Evolutionary conservation across 2,888 invertebrate genomes (phyloP), one percentile per base, ranked within the genome.

Genomic region (Busseola fusca): DNA sequence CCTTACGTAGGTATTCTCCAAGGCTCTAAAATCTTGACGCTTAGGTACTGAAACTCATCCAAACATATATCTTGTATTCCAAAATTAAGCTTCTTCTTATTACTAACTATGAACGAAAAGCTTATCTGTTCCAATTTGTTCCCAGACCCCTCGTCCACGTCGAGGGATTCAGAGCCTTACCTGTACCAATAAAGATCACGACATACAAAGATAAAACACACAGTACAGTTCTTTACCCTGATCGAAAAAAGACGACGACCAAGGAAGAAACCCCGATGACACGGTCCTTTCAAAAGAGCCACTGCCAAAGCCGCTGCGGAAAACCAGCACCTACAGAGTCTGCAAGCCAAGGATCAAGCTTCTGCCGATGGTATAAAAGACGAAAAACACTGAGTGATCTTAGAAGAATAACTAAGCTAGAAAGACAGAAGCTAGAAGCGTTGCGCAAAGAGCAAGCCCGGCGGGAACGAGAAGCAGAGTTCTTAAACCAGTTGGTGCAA

Each of bases 91-190:
- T 40, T 16, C 16, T 9, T 16, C n/a, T n/a, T 16, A 9, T 34
- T 37, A 25, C 25, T 10, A 21, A 21, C 37, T 50, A 48, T 21
- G 3, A 63, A 63, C n/a, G n/a, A n/a, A 45, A 48, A 48, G 10
- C 4, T 57, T 52, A 37, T 68, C 57, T 69, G 9, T 71, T 75
- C 6, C 10, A 52, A 59, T 54, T 74, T 71, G 42, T 83, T 86
- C 67, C 34, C 88, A 92, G 91, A 78, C 89, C 90, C 3, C 81
- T 73, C 65, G 73, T 88, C 4, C 80, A 74, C 68, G 69, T 89
- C 64, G 87, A 87, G 64, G 82, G 88, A 42, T 85, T 87, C 60
- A 83, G 67, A 16, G 80, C 74, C 16, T 75, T 89, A 7, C 78
- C 88, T 21, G 68, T 87, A 5, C 87, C 91, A 4, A 69, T 90